phyloP scores from a whole-genome alignment of 2,113 vertebrate genomes.

The Protobothrops mucrosquamatus region DNA sequence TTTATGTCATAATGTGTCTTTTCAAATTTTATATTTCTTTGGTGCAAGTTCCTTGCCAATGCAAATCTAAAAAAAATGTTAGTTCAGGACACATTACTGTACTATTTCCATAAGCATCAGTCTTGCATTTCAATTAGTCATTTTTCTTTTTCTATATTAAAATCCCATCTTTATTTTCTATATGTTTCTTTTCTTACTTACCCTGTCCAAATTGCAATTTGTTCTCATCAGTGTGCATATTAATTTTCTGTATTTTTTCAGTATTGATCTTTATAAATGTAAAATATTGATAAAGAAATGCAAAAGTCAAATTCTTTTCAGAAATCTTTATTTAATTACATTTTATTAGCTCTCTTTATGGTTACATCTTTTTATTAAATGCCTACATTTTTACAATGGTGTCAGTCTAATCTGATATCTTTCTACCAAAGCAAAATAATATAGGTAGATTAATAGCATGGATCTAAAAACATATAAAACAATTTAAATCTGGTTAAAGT shows the following conservation, averaged over 20 bases:
- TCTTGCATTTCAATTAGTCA: slow-evolving; percentile 32
- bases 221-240: neutral
- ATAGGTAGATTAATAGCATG: neutral
- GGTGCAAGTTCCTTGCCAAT: slow-evolving; percentile 39
- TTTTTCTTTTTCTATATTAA: neutral
- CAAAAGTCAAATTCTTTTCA: neutral
- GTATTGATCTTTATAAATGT: neutral
- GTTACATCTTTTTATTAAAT: neutral
- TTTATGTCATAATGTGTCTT: neutral
- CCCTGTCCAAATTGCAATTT: neutral
- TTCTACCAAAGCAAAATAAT: neutral
- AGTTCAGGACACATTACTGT: slow-evolving; percentile 40
- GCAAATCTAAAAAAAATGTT: slow-evolving; percentile 57
- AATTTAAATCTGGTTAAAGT: slow-evolving; percentile 21
- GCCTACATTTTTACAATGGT: neutral
- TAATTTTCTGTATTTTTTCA: neutral
- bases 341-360: neutral
- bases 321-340: neutral
- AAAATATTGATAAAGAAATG: neutral
- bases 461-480: neutral
- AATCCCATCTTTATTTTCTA: neutral
- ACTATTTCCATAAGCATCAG: neutral
- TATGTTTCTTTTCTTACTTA: slow-evolving; percentile 12
- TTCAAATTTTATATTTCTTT: neutral
- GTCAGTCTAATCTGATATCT: neutral